These are phyloP conservation scores for Anthoscopus minutus DNA, from an alignment of 2,113 vertebrate species.

Conservation along the genomic window DNA sequence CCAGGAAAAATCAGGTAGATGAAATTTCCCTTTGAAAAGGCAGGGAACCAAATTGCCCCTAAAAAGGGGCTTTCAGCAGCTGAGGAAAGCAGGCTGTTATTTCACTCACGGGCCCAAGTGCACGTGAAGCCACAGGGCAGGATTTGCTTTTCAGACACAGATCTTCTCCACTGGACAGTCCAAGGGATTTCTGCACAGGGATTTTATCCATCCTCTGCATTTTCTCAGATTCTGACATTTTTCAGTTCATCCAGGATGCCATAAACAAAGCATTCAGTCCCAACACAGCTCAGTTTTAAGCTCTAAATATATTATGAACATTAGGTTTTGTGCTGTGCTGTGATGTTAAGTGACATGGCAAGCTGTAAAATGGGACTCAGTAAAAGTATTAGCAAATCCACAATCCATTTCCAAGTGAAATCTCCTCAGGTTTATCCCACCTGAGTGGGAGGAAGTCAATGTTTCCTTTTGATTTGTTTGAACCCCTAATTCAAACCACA, in stretches of 20 bases:
- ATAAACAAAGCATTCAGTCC: neutral
- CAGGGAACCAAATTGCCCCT: neutral
- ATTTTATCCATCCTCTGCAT: neutral
- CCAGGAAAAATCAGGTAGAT: neutral
- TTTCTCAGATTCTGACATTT: neutral
- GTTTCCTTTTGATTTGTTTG: slow-evolving; percentile 7
- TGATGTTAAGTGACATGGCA: neutral
- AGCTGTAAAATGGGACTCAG: neutral
- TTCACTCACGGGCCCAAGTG: neutral
- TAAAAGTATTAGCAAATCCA: neutral
- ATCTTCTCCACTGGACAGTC: neutral
- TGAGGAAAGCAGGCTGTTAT: neutral
- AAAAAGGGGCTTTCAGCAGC: slow-evolving; percentile 3
- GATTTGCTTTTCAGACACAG: neutral
- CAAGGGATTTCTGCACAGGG: neutral
- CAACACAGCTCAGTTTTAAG: neutral
- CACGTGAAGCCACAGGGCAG: neutral
- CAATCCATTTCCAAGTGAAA: neutral
- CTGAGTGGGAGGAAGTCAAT: neutral
- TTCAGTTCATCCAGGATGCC: neutral
- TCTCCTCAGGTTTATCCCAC: neutral
- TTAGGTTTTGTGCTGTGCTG: neutral
- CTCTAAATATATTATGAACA: neutral
- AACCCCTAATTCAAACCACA: slow-evolving; percentile 12
- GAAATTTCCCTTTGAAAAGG: neutral